phyloP scores from a whole-genome alignment of 2,113 vertebrate species.

The Tupaia chinensis region DNA sequence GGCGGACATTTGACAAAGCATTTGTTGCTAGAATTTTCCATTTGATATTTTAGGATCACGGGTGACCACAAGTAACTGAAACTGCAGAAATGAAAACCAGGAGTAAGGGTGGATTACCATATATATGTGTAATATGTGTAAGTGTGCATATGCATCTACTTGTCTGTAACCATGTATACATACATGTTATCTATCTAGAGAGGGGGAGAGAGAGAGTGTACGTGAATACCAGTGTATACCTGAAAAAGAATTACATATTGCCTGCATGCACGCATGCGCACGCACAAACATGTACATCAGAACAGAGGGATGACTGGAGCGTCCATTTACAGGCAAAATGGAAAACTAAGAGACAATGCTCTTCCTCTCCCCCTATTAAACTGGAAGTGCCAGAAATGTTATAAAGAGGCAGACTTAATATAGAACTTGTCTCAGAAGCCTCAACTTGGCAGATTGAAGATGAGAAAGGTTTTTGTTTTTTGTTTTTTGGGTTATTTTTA shows the following conservation, averaged over 20 bases:
- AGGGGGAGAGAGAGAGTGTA: too few relatives aligned
- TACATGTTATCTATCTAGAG: too few relatives aligned
- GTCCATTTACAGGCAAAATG: neutral
- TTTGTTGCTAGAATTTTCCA: too few relatives aligned
- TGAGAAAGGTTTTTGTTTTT: too few relatives aligned
- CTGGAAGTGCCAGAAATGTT: neutral
- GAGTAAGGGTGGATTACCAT: too few relatives aligned
- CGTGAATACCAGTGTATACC: too few relatives aligned
- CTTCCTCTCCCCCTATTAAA: neutral
- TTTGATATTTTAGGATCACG: too few relatives aligned
- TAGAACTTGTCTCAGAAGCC: neutral
- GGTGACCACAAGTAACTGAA: too few relatives aligned
- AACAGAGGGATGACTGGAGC: neutral
- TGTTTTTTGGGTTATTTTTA: too few relatives aligned
- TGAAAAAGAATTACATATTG: neutral
- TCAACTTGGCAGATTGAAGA: neutral
- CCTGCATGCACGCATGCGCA: neutral
- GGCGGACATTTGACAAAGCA: too few relatives aligned
- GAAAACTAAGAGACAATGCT: neutral
- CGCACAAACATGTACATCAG: neutral
- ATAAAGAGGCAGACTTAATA: neutral
- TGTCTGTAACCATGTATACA: too few relatives aligned
- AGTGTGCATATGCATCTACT: neutral
- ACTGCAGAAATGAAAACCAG: too few relatives aligned
- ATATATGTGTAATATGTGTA: neutral